Conservation (phyloP, 1,140 invertebrate genomes). For the Calycopis cecrops region DNA sequence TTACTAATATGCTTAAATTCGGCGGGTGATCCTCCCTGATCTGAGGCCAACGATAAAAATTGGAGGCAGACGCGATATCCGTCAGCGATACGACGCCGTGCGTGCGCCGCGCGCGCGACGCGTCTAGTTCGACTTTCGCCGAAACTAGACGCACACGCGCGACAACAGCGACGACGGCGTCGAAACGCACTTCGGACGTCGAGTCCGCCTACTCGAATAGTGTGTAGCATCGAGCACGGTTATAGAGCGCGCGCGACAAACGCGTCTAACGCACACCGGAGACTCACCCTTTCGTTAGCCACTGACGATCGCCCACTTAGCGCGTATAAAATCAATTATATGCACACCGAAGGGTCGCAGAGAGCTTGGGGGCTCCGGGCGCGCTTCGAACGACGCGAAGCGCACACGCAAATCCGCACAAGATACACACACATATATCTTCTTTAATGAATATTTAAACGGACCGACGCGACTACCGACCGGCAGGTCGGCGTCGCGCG, state of each 20-base stretch:
- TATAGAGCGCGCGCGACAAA: too few relatives aligned
- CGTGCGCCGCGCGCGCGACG: conserved; percentile 13
- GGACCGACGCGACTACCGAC: neutral
- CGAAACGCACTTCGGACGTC: conserved; percentile 33
- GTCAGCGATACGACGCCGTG: conserved; percentile 30
- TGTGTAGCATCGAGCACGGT: too few relatives aligned
- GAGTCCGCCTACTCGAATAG: conserved; percentile 35
- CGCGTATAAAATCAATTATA: too few relatives aligned
- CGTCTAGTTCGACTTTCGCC: too few relatives aligned
- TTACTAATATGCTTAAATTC: conserved; percentile 85
- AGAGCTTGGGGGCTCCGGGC: neutral
- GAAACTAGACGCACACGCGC: too few relatives aligned
- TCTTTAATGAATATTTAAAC: neutral
- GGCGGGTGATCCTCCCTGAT: conserved; percentile 84
- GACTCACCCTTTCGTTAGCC: too few relatives aligned
- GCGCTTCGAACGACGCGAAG: neutral
- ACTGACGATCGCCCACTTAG: too few relatives aligned
- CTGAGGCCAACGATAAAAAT: conserved; percentile 76
- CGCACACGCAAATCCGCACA: neutral
- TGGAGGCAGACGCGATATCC: conserved; percentile 36
- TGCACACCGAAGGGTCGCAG: neutral
- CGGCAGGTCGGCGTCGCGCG: neutral
- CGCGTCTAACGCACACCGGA: too few relatives aligned
- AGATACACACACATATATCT: neutral
- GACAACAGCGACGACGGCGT: too few relatives aligned